These are phyloP conservation scores for Bryconaethiops microstoma DNA, from an alignment of 2,797 vertebrate genomes.

Conservation along the genomic window DNA sequence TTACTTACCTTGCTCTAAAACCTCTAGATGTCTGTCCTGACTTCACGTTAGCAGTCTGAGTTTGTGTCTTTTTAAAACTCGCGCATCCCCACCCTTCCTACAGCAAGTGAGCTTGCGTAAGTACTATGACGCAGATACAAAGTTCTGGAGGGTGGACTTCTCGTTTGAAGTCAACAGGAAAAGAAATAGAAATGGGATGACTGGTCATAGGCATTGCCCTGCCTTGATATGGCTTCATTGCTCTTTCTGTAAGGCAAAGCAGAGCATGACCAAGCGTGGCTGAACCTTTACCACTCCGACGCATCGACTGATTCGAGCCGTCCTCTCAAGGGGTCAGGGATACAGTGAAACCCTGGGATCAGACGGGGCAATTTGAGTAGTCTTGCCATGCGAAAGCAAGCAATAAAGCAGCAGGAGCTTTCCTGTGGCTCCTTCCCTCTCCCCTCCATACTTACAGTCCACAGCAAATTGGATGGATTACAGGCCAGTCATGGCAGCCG, in stretches of 20 bases:
- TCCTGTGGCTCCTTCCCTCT: conserved; percentile 48
- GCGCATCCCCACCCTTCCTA: neutral
- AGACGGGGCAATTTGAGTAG: conserved; percentile 62
- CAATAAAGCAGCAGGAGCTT: conserved; percentile 63
- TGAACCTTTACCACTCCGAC: conserved; percentile 65
- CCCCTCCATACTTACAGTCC: conserved; percentile 37
- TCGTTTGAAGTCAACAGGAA: conserved; percentile 4
- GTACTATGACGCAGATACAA: neutral
- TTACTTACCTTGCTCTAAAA: too few relatives aligned
- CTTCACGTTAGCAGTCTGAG: neutral
- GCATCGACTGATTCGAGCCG: conserved; percentile 75
- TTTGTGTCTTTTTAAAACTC: neutral
- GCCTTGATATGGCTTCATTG: conserved; percentile 69
- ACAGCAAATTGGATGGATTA: conserved; percentile 69
- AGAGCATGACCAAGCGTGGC: conserved; percentile 56
- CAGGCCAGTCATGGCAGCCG: conserved; percentile 51
- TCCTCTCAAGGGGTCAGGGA: conserved; percentile 63
- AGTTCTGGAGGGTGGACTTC: neutral
- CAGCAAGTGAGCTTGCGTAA: neutral
- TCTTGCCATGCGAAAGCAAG: conserved; percentile 68
- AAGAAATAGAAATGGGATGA: neutral
- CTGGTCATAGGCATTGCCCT: conserved; percentile 60
- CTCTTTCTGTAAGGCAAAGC: conserved; percentile 70
- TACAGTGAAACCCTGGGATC: conserved; percentile 69
- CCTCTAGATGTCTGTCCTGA: neutral